Evolutionary conservation across 1,140 invertebrate genomes (phyloP).

Genomic region (Mactra quadrangularis): DNA sequence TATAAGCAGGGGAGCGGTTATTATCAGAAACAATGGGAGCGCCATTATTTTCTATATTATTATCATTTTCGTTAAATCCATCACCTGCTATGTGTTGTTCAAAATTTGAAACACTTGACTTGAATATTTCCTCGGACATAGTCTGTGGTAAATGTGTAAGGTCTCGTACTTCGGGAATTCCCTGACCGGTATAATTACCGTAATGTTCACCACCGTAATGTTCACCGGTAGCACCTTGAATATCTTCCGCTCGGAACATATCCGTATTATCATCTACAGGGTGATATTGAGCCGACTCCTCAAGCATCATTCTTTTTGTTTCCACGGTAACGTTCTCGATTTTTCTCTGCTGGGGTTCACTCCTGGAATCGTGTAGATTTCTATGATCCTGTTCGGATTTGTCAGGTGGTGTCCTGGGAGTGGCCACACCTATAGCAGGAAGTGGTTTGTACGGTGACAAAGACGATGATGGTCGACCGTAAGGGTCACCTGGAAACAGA

Average conservation of each 20-base stretch:
- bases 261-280: constrained; percentile 42
- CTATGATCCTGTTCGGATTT: background rate
- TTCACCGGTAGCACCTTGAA: constrained; percentile 42
- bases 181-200: constrained; percentile 19
- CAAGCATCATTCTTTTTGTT: constrained; percentile 29
- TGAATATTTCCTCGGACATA: constrained; percentile 42
- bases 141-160: constrained; percentile 36
- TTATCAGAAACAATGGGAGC: background rate
- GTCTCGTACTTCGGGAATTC: constrained; percentile 27
- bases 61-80: background rate
- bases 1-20: background rate
- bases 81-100: constrained; percentile 11
- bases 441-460: constrained; percentile 55
- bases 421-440: constrained; percentile 33
- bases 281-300: constrained; percentile 27
- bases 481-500: constrained; percentile 44
- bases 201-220: background rate
- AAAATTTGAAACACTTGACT: constrained; percentile 31
- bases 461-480: constrained; percentile 47
- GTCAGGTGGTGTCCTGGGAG: constrained; percentile 15
- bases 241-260: constrained; percentile 43
- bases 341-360: background rate
- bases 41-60: background rate
- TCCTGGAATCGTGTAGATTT: background rate
- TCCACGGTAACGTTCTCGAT: constrained; percentile 13